Evolutionary conservation across 2,113 vertebrate genomes (phyloP), one percentile per base, ranked within the genome.

Genomic region (Excalfactoria chinensis): DNA sequence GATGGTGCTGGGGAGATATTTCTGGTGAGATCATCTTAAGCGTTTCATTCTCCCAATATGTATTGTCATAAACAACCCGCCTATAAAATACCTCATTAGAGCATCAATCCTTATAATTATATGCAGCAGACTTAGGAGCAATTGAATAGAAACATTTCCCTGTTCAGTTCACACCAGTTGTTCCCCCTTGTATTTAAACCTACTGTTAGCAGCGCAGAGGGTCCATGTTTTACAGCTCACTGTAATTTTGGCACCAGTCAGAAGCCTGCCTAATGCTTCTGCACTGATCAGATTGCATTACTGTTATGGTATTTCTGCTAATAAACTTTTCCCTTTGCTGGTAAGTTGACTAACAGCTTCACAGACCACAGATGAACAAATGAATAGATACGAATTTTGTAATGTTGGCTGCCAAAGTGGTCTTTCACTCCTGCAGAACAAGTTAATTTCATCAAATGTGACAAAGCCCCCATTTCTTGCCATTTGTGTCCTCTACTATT

Each of bases 41-140:
- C 21, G 26, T 70, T 68, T 83, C 21, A 1, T 84, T 59, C 67
- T 71, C 75, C 48, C 91, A 51, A 85, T 85, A 23, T 34, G 89
- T 55, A 25, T 55, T 72, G 79, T 64, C 69, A 80, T 83, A 88
- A 93, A 84, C 72, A 92, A 62, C 23, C 48, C 66, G 44, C 43
- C 70, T 80, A 66, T 53, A 89, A 94, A 95, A 86, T 40, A 69
- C 19, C 68, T 77, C 69, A 49, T 85, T 53, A 88, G 43, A 66
- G 8, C 48, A 64, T 88, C 75, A 89, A 5, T 86, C 75, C n/a
- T 71, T 69, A 35, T 69, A 70, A 70, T 87, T 85, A 88, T 8
- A 44, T 41, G 34, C 48, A 66, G 62, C 58, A 86, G 82, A 71
- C 34, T 9, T 5, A 86, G 35, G 17, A 86, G 17, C 48, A 83